Percentiles rank a stretch among this genome's conserved stretches.
Evolutionary conservation across 2,113 vertebrate genomes (phyloP).

Genomic region (Antechinus stuartii): DNA sequence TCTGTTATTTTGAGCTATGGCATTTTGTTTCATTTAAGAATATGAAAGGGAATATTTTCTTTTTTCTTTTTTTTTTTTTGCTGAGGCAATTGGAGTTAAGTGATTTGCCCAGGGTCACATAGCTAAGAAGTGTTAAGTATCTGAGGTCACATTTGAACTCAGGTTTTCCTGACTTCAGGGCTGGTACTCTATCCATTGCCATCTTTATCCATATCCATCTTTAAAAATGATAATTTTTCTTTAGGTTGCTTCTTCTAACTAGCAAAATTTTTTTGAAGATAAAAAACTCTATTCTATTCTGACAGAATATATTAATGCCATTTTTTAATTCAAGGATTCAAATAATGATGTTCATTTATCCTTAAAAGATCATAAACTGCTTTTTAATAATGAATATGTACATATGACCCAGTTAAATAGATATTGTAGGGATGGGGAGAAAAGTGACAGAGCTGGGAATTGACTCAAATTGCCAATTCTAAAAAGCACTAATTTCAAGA

Average conservation of each 20-base stretch:
- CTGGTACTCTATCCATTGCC: too few species aligned
- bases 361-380: constrained; percentile 51
- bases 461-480: constrained; percentile 54
- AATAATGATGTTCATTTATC: constrained; percentile 32
- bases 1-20: not conserved
- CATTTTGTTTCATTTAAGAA: constrained; percentile 50
- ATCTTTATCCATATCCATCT: not conserved
- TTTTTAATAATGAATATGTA: constrained; percentile 60
- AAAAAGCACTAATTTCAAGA: constrained; percentile 52
- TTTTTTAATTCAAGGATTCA: not conserved
- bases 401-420: constrained; percentile 63
- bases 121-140: too few species aligned
- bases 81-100: too few species aligned
- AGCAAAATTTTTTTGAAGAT: not conserved
- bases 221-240: constrained; percentile 36
- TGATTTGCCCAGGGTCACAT: too few species aligned
- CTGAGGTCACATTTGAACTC: too few species aligned
- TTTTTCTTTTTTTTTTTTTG: too few species aligned
- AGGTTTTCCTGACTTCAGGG: too few species aligned
- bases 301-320: constrained; percentile 25
- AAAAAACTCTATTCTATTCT: constrained; percentile 10
- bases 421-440: constrained; percentile 50
- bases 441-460: constrained; percentile 51
- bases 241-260: not conserved
- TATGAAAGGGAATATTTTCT: constrained; percentile 28